Base-by-base conservation (phyloP, 1,140 invertebrate genomes). In the Listronotus bonariensis region DNA sequence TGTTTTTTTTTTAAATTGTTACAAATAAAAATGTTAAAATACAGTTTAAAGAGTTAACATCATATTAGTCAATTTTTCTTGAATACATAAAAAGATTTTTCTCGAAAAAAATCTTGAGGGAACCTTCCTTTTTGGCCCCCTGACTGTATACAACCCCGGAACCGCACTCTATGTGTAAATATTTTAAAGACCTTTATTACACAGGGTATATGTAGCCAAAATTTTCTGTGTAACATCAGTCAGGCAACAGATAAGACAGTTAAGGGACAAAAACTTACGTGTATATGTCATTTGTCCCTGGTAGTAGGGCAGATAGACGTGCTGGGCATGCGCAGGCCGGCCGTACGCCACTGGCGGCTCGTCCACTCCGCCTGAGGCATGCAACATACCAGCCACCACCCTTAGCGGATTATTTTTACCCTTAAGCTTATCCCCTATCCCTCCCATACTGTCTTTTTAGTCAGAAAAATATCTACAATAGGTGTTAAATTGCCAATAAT, bases 281-380 rank as follows among this genome's bases (percentile, higher is more conserved):
- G 86, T 87, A 75, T 88, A 87, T 79, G 85, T 85, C 83, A 88
- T 88, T 81, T 87, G 85, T 77, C 88, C 88, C 79, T 90, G 88
- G 83, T 86, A 89, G 84, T 88, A 90, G 77, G 89, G 88, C 79
- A 90, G 85, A 80, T 90, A 90, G 77, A 91, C 86, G 80, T 90
- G 88, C 82, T 89, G 87, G 74, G 88, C 88, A 81, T 89, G 86
- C 77, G 88, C 81, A 69, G 88, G 88, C 80, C 86, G 83, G 76
- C 85, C 86, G 77, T 86, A 87, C 78, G 71, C 72, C 67, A 78
- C 73, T 49, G 72, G 74, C 61, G 73, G 77, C 69, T 78, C 77
- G 73, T 78, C 77, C 72, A 74, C 71, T 73, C 75, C 76, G 74
- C 77, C 77, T 66, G 62, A 48, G 74, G 74, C 73, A 77, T 77